Evolutionary conservation across 2,888 invertebrate species (phyloP).

Genomic region (Nebria brevicollis): DNA sequence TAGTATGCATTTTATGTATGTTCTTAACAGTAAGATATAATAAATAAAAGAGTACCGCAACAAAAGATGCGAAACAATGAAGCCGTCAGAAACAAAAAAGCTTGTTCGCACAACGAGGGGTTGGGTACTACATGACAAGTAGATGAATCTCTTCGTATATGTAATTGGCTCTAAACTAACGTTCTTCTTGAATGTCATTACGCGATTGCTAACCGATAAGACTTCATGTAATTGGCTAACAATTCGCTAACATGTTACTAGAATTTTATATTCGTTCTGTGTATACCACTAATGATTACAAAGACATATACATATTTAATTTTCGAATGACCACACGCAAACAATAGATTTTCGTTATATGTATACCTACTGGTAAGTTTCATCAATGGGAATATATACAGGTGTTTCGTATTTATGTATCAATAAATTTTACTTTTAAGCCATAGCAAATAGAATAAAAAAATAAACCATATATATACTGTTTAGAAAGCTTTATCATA

Average conservation of each 20-base stretch:
- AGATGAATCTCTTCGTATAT: background rate
- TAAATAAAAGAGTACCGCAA: background rate
- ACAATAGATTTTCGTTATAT: background rate
- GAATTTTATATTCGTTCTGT: background rate
- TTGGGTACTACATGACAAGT: background rate
- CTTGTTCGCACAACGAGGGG: background rate
- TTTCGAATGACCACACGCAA: background rate
- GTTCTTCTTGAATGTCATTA: background rate
- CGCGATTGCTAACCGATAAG: background rate
- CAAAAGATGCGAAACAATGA: conserved; percentile 1
- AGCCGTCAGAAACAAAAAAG: background rate
- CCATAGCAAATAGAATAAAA: no score
- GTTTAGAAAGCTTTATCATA: no score
- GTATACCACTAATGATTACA: background rate
- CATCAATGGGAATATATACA: no score
- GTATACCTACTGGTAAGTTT: background rate
- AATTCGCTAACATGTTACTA: conserved; percentile 1
- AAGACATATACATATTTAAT: background rate
- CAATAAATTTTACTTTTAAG: no score
- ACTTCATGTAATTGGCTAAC: background rate
- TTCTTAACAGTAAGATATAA: background rate
- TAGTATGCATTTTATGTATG: background rate
- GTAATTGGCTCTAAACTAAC: background rate
- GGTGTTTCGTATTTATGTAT: no score
- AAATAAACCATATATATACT: no score